These are phyloP conservation scores for Zapornia atra DNA, from an alignment of 2,113 vertebrate species.

Conservation along the genomic window DNA sequence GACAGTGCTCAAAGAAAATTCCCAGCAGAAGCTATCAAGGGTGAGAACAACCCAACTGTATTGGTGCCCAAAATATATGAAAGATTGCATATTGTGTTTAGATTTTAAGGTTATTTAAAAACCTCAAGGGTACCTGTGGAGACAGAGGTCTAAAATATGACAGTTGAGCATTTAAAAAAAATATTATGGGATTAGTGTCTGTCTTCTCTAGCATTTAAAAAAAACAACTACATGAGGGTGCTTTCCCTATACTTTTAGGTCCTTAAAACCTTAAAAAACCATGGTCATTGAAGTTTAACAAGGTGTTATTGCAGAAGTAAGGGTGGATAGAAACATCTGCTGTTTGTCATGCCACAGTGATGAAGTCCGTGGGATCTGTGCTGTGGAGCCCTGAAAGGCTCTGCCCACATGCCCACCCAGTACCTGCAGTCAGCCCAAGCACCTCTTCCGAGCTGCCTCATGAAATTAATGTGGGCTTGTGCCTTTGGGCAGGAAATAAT, in stretches of 20 bases:
- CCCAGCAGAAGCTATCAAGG: background rate
- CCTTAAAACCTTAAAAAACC: background rate
- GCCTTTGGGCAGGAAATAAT: background rate
- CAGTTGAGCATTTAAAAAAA: background rate
- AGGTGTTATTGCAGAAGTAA: background rate
- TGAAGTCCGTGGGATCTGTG: background rate
- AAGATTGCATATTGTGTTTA: background rate
- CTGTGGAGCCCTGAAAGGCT: background rate
- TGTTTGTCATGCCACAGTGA: background rate
- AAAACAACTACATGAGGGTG: background rate
- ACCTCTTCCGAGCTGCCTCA: background rate
- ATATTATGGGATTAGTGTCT: background rate
- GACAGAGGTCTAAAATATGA: background rate
- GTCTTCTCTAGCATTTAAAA: background rate
- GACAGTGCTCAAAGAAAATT: background rate
- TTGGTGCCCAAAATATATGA: background rate
- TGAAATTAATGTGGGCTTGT: background rate
- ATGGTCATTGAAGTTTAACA: background rate
- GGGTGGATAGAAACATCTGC: background rate
- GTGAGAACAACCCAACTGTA: background rate
- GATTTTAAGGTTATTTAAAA: background rate
- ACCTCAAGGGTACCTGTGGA: accelerated
- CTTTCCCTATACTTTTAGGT: background rate
- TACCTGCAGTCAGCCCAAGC: background rate
- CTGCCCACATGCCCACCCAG: accelerated